Base-by-base conservation (phyloP, 2,797 vertebrate genomes). In the Diglossa cyanea region DNA sequence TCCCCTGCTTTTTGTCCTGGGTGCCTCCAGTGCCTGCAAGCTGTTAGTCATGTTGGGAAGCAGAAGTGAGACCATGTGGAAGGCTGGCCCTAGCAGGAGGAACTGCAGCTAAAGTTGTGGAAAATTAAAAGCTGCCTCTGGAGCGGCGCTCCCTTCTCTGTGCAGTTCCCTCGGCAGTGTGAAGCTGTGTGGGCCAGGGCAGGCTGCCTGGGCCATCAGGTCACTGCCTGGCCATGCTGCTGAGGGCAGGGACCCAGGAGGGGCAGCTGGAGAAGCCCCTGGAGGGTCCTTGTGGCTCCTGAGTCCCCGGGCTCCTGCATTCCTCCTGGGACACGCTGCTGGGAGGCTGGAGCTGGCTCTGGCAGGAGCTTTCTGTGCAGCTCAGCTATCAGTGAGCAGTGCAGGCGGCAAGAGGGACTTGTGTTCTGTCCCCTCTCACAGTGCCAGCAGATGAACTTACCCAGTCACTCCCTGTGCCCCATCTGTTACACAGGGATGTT, bases 171-270 rank as follows among this genome's bases (percentile, higher is more conserved):
- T 60, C 0, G 0, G 62, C 44, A 24, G 26, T 2, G 67, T 37
- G 62, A 31, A 19, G 63, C 47, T 42, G 24, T 0, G 2, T 24
- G 6, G 57, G 50, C 47, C 26, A 0, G 5, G 55, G 78, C 57
- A 8, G 57, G 48, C 72, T 50, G 57, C 75, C 65, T 21, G 57
- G 1, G 5, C 13, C 45, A 21, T 21, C 77, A 18, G 72, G 67
- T 85, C 88, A 30, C 79, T n/a, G n/a, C 13, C 31, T 5, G 31
- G 67, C 30, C 47, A 11, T 0, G 1, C 75, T 0, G 0, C 26
- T 0, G 0, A 0, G 0, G 20, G 37, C 33, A 48, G 19, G 20
- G n/a, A 26, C 50, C 9, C 0, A 0, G 21, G 12, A n/a, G 21
- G 54, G 37, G 48, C 63, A 30, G 68, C 79, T 60, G 85, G 53